Percentiles rank a stretch among this genome's conserved stretches.
Evolutionary conservation across 2,113 vertebrate species (phyloP).

Genomic region (Tautogolabrus adspersus): DNA sequence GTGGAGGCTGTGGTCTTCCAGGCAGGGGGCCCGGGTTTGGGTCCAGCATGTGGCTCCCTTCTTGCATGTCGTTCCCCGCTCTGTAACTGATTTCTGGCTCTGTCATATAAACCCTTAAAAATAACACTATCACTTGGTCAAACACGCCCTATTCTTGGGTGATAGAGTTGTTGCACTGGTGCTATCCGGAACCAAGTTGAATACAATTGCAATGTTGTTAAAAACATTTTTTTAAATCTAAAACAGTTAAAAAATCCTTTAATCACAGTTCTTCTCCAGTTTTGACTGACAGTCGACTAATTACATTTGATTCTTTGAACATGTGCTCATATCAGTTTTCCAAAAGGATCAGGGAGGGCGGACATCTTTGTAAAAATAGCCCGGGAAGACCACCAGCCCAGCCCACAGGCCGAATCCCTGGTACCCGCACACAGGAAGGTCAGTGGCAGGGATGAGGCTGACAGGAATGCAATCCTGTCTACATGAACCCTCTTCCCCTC

Average conservation of each 20-base stretch:
- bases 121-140: too few species aligned
- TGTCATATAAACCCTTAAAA: too few species aligned
- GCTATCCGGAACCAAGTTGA: too few species aligned
- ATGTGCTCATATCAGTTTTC: slow-evolving; percentile 77
- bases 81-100: too few species aligned
- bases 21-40: too few species aligned
- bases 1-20: too few species aligned
- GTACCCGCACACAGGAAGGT: slow-evolving; percentile 66
- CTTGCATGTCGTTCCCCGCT: too few species aligned
- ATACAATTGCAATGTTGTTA: neutral
- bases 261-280: neutral
- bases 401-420: slow-evolving; percentile 72
- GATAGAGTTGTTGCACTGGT: too few species aligned
- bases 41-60: too few species aligned
- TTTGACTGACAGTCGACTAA: slow-evolving; percentile 55
- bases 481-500: slow-evolving; percentile 39
- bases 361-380: slow-evolving; percentile 82
- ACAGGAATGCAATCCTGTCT: slow-evolving; percentile 54
- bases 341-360: slow-evolving; percentile 63
- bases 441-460: slow-evolving; percentile 55
- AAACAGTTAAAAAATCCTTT: neutral
- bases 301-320: slow-evolving; percentile 66
- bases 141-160: too few species aligned
- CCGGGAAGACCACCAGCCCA: slow-evolving; percentile 67
- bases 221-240: neutral